Conservation (phyloP, 2,888 invertebrate species). For the Coenonympha arcania region DNA sequence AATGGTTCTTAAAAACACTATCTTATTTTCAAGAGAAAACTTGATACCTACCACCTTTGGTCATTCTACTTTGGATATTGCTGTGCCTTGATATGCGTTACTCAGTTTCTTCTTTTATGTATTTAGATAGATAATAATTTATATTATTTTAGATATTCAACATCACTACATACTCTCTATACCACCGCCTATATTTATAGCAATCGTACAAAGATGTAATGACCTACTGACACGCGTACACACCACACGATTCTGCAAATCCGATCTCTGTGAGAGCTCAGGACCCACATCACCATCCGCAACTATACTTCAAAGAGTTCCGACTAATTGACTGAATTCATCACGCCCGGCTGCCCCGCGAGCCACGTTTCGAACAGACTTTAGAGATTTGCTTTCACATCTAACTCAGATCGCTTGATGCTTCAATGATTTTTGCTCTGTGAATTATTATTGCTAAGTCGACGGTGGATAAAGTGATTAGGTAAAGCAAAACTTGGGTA, state of each 20-base stretch:
- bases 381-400: conserved; percentile 22
- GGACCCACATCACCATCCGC: conserved; percentile 32
- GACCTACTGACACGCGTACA: conserved; percentile 18
- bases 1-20: no score
- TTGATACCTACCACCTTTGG: no score
- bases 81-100: no score
- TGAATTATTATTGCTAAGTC: conserved; percentile 9
- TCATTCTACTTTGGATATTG: no score
- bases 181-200: not conserved
- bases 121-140: no score
- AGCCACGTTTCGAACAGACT: conserved; percentile 22
- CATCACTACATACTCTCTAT: not conserved
- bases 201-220: conserved; percentile 1
- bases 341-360: conserved; percentile 23
- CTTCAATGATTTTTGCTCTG: conserved; percentile 25
- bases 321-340: conserved; percentile 33
- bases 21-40: no score
- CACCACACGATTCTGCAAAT: conserved; percentile 15
- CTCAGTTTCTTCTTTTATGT: no score
- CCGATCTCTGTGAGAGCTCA: conserved; percentile 26
- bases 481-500: conserved; percentile 13
- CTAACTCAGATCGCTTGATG: conserved; percentile 20
- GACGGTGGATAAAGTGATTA: not conserved
- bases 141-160: not conserved
- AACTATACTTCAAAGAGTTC: conserved; percentile 34